Evolutionary conservation across 2,113 vertebrate genomes (phyloP), one percentile per base, ranked within the genome.

Genomic region (Dicerorhinus sumatrensis): DNA sequence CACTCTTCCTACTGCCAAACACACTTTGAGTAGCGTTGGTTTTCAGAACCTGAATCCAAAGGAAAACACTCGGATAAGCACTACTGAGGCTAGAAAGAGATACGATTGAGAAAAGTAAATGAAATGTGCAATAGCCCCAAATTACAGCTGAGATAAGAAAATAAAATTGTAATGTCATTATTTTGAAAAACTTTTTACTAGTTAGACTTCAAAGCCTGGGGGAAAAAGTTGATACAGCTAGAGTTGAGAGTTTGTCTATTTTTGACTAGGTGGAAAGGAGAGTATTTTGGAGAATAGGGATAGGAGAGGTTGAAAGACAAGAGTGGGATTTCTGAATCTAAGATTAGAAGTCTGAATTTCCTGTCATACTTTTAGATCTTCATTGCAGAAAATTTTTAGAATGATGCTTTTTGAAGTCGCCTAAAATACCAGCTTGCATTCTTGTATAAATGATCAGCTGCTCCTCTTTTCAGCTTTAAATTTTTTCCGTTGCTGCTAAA

Each of bases 271-370:
- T 69, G 51, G 33, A 69, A 73, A 72, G 21, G 81, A 91, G 81
- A 8, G 3, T 69, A n/a, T 31, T 6, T 39, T 76, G 51, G 8
- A 82, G 14, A 65, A 75, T 2, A 46, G 3, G 17, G 18, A 23
- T 92, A 79, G 33, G 42, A 75, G 36, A 82, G 20, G 8, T 79
- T 82, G 51, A 75, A 88, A 96, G 27, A 72, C 23, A 80, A 14
- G 48, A 63, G 31, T 94, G 33, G 21, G 17, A 88, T 95, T 84
- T 97, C n/a, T 89, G 14, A 95, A 70, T 94, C 62, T 93, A 80
- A 86, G 73, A 96, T 90, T 96, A 94, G 83, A 88, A n/a, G 13
- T 88, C 90, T 91, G 42, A 75, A 91, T 89, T 96, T 95, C 42
- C 16, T 89, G 29, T 80, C 58, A 54, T 65, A 80, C 36, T 89